Base-by-base conservation (phyloP, 2,113 vertebrate genomes). In the Atractosteus spatula region DNA sequence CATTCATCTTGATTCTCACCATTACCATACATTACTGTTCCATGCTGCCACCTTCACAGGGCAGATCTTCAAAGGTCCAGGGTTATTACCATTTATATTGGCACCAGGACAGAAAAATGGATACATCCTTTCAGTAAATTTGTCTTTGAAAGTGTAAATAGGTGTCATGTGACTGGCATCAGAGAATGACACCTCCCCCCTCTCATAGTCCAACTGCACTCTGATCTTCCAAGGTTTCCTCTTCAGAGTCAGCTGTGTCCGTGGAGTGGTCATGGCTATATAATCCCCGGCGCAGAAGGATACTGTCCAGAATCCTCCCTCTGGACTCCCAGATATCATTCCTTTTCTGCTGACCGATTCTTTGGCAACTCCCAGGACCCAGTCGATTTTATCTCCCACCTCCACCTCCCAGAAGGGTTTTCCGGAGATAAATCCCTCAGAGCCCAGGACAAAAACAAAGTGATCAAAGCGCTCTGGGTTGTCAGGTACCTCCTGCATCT, bases 91-190 rank as follows among this genome's bases (percentile, higher is more conserved):
- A 0, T 91, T 91, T 63, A 93, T 88, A 79, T 93, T 93, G 17
- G 89, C 87, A 3, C 92, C 90, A 0, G 90, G 90, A 76, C 91
- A 91, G 83, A 93, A 91, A 78, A 92, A 91, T 8, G 92, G 91
- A 74, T 82, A 92, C 82, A 93, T 88, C 76, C 69, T 91, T 74
- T 91, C 87, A 2, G 85, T 87, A 76, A 93, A 92, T 71, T 76
- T 75, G 73, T 80, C 88, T 0, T 7, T 74, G 66, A 93, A 91
- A 62, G 88, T 87, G 86, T 92, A 89, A 75, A 93, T 82, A 62
- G 78, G 71, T 1, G 61, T 84, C 85, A 90, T 85, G 72, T 71
- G 83, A 67, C 87, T 17, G 0, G 89, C 84, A 76, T 92, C 79
- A 63, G 83, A 88, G 80, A 93, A 93, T 47, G 41, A 70, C 72